Base-by-base conservation (phyloP, 2,888 invertebrate genomes). In the Morpho achilles region DNA sequence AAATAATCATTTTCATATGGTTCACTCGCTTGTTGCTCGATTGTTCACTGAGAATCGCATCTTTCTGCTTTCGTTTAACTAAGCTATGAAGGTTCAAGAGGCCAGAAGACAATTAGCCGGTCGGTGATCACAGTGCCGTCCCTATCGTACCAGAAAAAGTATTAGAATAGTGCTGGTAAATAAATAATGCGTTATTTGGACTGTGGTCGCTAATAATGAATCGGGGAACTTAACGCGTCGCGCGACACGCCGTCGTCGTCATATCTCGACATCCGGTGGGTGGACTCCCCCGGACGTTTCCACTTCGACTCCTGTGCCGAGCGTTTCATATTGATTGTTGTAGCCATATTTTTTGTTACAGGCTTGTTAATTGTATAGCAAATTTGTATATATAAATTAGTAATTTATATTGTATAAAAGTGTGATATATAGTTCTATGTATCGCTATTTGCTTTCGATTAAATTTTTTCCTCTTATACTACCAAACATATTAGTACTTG, bases 241-340 rank as follows among this genome's bases (percentile, higher is more conserved):
- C 74, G 69, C 72, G 70, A 71, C 69, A 68, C 75, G 74, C 72
- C 72, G 67, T 74, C 75, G 74, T 71, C 72, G 67, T 74, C 75
- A 70, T 81, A 80, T 80, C 81, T 77, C 70, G 60, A 74, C 80
- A 76, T 85, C 83, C 84, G 81, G 82, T 76, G 76, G 73, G 77
- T 71, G 75, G 73, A 67, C 63, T 68, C 75, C 76, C 73, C 72
- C 69, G 71, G 64, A 62, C 72, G 76, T 74, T 77, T 76, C 74
- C 74, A 76, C 71, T 71, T 74, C 67, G 69, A 67, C 67, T 73
- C 68, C 66, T 69, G 66, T 73, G 69, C 68, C 69, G 69, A 71
- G 67, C 71, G 69, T 68, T 73, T 70, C 69, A 71, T 80, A 77
- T 77, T 71, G 75, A 79, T 77, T 77, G 67, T 64, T 64, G 54